Evolutionary conservation across 2,888 invertebrate species (phyloP), one percentile per base, ranked within the genome.

Genomic region (Eilema caniola): DNA sequence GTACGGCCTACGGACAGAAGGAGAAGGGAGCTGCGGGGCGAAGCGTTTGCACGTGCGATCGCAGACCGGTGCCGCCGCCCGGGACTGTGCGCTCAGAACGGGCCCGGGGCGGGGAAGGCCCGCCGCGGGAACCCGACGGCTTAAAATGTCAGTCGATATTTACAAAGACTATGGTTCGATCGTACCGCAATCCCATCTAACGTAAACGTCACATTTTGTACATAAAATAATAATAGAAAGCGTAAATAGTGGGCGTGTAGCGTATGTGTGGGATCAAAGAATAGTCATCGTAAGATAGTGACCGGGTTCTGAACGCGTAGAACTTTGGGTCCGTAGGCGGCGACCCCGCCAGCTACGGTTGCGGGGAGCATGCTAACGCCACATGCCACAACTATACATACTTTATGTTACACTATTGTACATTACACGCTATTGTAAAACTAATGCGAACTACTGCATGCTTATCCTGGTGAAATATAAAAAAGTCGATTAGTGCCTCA

Each of bases 1-100:
- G 94, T 94, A 93, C 93, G 92, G 92, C 95, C 95, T 95, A 95
- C 95, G 95, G 95, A 95, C 94, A 94, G 94, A 95, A 92, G 94
- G 94, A 94, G 91, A 94, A 89, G 94, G 94, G 93, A 93, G 93
- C 90, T 93, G 94, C 93, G 94, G 94, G 94, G 93, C 91, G 95
- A 93, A 93, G 94, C 94, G 93, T 89, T 88, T 89, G 92, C 91
- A 86, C 90, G 92, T 90, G 92, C 92, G 89, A 84, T 86, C 89
- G 88, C 81, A 84, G 86, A 86, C 83, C 84, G 88, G 82, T 84
- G 88, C 84, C 85, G 84, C 86, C 86, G 86, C 83, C 84, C 85
- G 79, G 77, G 74, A 77, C 83, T 63, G 67, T 73, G 57, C 86
- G 89, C 88, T 92, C 86, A 37, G 67, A 41, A 62, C 66, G 66